phyloP scores from a whole-genome alignment of 2,888 invertebrate species.

The Eilema depressum region DNA sequence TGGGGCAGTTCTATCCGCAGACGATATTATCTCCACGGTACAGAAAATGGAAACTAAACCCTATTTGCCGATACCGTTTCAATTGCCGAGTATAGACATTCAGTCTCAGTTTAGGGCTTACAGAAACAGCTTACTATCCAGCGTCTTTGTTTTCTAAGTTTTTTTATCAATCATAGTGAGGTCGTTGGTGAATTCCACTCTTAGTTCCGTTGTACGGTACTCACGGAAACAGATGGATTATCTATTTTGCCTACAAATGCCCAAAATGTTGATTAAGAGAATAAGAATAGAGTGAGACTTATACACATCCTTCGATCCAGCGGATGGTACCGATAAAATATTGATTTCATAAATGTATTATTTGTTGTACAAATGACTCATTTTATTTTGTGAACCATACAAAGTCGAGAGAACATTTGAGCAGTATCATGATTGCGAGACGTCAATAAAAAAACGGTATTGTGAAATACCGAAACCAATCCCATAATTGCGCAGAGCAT shows the following conservation, averaged over 20 bases:
- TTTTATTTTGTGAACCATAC: background rate
- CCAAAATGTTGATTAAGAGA: no score
- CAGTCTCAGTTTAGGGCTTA: no score
- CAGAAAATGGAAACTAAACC: background rate
- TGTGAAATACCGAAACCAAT: constrained; percentile 62
- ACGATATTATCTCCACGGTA: background rate
- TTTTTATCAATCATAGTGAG: no score
- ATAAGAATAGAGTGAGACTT: no score
- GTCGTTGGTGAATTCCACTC: no score
- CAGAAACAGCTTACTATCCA: no score
- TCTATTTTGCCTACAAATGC: no score
- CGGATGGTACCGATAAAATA: background rate
- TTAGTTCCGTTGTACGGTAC: no score
- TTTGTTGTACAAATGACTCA: background rate
- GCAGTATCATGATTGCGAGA: constrained; percentile 45
- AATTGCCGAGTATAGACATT: background rate
- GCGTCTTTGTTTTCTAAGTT: no score
- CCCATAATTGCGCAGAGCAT: constrained; percentile 58
- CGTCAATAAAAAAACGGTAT: constrained; percentile 51
- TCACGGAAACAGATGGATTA: no score
- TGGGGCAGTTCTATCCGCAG: background rate
- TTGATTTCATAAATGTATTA: background rate
- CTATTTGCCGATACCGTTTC: background rate
- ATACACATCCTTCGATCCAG: no score
- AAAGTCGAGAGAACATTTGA: background rate